phyloP scores from a whole-genome alignment of 2,888 invertebrate species.

The Acleris holmiana region DNA sequence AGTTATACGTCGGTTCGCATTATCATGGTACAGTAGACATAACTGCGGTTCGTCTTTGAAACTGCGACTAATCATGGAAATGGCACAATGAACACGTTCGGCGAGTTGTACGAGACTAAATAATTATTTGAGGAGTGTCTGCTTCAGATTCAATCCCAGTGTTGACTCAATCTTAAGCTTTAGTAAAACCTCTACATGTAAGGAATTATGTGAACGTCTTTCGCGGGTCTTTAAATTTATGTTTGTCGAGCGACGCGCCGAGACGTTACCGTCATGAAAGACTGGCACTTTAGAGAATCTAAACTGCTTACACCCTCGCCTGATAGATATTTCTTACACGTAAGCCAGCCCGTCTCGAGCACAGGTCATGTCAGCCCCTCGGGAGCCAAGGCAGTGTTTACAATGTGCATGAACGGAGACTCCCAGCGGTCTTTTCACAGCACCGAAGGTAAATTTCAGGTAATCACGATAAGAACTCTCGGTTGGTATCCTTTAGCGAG shows the following conservation, averaged over 20 bases:
- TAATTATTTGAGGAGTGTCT: constrained; percentile 20
- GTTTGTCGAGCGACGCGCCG: neutral
- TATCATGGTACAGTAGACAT: neutral
- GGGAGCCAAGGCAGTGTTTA: constrained; percentile 26
- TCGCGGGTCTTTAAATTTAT: neutral
- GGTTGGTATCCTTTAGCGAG: constrained; percentile 35
- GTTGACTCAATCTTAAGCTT: constrained; percentile 9
- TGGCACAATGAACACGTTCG: constrained; percentile 29
- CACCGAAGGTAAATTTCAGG: constrained; percentile 27
- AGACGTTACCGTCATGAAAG: neutral
- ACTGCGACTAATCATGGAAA: constrained; percentile 28
- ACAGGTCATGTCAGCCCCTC: constrained; percentile 20
- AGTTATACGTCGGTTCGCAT: neutral
- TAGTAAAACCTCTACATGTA: neutral
- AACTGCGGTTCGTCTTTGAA: constrained; percentile 4
- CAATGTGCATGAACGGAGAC: constrained; percentile 6
- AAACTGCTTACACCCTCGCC: constrained; percentile 12
- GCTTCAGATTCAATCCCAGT: constrained; percentile 10
- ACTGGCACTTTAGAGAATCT: constrained; percentile 15
- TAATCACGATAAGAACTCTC: constrained; percentile 33
- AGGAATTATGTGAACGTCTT: neutral
- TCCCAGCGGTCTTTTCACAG: constrained; percentile 5
- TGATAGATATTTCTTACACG: constrained; percentile 21
- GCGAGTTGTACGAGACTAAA: constrained; percentile 23
- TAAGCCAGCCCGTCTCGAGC: constrained; percentile 13